A percentile compares a stretch with the other conserved stretches of the same genome.
Evolutionary conservation across 1,140 invertebrate species (phyloP).

Genomic region (Tachypleus tridentatus): DNA sequence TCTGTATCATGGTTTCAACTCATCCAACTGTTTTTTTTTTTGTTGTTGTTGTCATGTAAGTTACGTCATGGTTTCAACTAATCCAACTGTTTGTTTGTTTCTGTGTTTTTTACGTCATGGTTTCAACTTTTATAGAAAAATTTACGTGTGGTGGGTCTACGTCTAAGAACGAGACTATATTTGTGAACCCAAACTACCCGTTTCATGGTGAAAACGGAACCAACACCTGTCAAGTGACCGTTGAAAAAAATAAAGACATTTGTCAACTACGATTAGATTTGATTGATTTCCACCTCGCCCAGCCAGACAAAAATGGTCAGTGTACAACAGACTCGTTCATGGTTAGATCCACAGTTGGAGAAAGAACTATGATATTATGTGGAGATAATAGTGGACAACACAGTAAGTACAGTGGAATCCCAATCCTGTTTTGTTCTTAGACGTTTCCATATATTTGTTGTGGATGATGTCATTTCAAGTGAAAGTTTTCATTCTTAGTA

Average conservation of each 20-base stretch:
- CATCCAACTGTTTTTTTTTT: no score
- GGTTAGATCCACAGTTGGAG: constrained; percentile 46
- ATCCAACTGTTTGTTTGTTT: no score
- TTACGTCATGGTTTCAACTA: no score
- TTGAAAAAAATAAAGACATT: constrained; percentile 49
- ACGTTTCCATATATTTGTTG: no score
- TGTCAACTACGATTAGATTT: constrained; percentile 72
- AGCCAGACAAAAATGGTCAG: constrained; percentile 55
- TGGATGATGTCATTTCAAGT: no score
- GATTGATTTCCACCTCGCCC: constrained; percentile 52
- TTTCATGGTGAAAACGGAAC: constrained; percentile 46
- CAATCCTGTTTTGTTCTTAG: no score
- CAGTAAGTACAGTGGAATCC: constrained; percentile 41
- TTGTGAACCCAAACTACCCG: constrained; percentile 68
- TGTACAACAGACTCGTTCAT: constrained; percentile 58
- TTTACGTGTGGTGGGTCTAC: constrained; percentile 60
- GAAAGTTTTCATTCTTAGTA: no score
- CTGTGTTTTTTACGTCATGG: no score
- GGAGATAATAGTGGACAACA: constrained; percentile 74
- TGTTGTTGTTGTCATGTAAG: no score
- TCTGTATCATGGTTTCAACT: no score
- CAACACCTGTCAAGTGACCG: constrained; percentile 52
- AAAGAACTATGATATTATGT: constrained; percentile 54
- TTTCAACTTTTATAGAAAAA: constrained; percentile 21
- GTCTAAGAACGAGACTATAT: constrained; percentile 69